phyloP scores from a whole-genome alignment of 2,113 vertebrate genomes.

The Coptodon rendalli region DNA sequence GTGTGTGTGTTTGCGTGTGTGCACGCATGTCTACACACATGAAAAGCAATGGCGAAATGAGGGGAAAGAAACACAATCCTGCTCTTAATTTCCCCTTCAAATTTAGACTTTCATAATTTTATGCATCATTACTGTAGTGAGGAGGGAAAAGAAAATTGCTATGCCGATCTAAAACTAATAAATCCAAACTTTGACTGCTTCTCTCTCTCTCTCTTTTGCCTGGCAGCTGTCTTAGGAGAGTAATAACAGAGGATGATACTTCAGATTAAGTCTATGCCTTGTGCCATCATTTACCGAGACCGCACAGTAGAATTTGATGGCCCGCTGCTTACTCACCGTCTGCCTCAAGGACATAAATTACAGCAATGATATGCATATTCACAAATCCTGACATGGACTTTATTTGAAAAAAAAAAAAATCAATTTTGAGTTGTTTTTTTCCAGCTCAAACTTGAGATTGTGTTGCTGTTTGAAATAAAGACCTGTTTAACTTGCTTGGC shows the following conservation, averaged over 20 bases:
- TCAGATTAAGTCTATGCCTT: not conserved
- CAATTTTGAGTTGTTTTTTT: not conserved
- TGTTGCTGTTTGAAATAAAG: not conserved
- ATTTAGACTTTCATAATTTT: not conserved
- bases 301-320: not conserved
- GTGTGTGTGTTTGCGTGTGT: not conserved
- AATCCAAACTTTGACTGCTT: not conserved
- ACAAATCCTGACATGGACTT: not conserved
- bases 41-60: not conserved
- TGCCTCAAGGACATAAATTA: not conserved
- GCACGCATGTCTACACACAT: not conserved
- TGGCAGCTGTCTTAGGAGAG: not conserved
- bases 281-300: not conserved
- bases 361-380: not conserved
- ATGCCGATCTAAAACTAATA: constrained; percentile 31
- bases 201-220: not conserved
- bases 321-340: not conserved
- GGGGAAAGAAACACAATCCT: not conserved
- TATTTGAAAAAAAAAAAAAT: not conserved
- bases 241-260: constrained; percentile 6
- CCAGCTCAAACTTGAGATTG: not conserved
- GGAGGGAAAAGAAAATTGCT: not conserved
- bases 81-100: not conserved
- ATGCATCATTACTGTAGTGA: constrained; percentile 12
- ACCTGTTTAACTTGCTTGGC: not conserved